Conservation (phyloP, 2,797 vertebrate genomes). For the Chelon auratus region DNA sequence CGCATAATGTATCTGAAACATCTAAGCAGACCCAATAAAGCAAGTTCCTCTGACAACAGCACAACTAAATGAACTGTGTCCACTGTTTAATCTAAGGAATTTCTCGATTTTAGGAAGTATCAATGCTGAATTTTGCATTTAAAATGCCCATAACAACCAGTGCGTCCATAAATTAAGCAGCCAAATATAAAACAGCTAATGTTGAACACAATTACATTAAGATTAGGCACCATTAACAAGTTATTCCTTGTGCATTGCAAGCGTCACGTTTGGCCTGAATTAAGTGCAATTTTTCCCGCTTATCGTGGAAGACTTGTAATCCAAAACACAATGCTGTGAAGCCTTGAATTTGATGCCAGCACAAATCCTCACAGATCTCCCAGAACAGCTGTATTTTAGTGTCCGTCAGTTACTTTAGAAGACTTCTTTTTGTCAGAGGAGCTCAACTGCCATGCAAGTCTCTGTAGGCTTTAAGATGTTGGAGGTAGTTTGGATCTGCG, state of each 20-base stretch:
- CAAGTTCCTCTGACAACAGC: background rate
- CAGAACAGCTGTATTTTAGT: background rate
- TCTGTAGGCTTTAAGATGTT: conserved; percentile 84
- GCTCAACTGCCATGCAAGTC: conserved; percentile 69
- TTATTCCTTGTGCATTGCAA: background rate
- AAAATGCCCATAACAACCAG: too few relatives aligned
- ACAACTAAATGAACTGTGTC: background rate
- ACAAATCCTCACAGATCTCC: conserved; percentile 11
- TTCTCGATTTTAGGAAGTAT: conserved; percentile 1
- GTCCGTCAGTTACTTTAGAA: background rate
- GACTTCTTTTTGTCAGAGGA: background rate
- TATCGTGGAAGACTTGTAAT: conserved; percentile 5
- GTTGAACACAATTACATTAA: conserved; percentile 4
- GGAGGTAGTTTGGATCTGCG: conserved; percentile 84
- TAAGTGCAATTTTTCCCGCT: conserved; percentile 9
- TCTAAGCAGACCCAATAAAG: conserved; percentile 15
- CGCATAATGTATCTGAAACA: background rate
- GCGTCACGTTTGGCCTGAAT: background rate
- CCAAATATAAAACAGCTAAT: background rate
- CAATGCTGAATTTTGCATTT: background rate
- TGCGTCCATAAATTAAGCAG: background rate
- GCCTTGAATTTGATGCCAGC: conserved; percentile 8
- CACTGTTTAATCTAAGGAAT: background rate
- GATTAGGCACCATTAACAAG: background rate
- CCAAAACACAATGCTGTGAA: conserved; percentile 7